Conservation (phyloP, 2,888 invertebrate genomes). For the Pteria penguin region DNA sequence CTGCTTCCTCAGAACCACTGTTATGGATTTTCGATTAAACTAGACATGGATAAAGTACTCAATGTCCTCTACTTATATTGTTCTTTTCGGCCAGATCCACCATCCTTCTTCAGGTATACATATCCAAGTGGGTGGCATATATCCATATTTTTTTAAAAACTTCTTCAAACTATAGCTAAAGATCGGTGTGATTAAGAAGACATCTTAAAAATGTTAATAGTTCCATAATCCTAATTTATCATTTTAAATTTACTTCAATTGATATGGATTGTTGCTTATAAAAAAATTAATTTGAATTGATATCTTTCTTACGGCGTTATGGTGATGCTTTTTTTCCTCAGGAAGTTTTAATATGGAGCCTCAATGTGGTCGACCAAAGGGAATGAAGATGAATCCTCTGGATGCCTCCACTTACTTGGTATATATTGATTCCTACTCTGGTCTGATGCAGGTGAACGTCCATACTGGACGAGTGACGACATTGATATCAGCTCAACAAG, state of each 20-base stretch:
- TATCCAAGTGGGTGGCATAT: no score
- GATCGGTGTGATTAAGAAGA: no score
- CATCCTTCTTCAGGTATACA: no score
- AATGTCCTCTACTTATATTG: no score
- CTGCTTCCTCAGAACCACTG: no score
- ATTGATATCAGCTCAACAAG: constrained; percentile 45
- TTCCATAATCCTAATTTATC: not conserved
- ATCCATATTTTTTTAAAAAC: no score
- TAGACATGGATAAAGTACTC: no score
- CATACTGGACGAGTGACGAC: constrained; percentile 44
- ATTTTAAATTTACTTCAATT: not conserved
- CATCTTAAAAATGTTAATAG: no score
- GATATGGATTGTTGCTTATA: not conserved
- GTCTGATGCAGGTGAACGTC: constrained; percentile 54
- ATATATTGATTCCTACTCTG: constrained; percentile 63
- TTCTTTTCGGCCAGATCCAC: no score
- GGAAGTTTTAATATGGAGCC: constrained; percentile 62
- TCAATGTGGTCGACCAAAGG: constrained; percentile 66
- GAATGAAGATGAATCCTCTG: constrained; percentile 60
- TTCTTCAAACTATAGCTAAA: no score
- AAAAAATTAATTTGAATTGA: not conserved
- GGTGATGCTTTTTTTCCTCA: constrained; percentile 15
- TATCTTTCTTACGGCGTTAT: no score
- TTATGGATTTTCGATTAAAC: no score
- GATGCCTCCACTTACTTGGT: constrained; percentile 55